A percentile compares a stretch with the other conserved stretches of the same genome.
Evolutionary conservation across 2,888 invertebrate genomes (phyloP).

Genomic region (Amphipoea lucens): DNA sequence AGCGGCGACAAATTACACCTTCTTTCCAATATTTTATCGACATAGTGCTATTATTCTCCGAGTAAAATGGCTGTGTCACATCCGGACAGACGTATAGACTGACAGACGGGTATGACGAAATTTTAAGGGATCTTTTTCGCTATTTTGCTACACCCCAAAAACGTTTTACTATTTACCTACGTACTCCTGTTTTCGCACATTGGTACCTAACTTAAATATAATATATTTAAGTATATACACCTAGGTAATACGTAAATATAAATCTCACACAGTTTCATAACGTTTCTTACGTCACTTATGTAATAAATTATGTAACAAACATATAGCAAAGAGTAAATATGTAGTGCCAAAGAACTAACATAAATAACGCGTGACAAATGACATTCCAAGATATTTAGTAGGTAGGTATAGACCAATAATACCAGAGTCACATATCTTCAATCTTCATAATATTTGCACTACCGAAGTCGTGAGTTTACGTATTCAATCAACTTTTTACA

Average conservation of each 20-base stretch:
- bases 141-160: neutral
- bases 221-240: neutral
- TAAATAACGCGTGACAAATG: constrained; percentile 49
- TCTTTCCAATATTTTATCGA: neutral
- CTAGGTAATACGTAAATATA: neutral
- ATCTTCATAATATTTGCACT: constrained; percentile 29
- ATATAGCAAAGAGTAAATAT: constrained; percentile 28
- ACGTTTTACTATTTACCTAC: too few species aligned
- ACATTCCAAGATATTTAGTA: constrained; percentile 24
- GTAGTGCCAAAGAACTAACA: constrained; percentile 49
- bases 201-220: neutral
- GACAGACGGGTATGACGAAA: neutral
- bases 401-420: constrained; percentile 18
- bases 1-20: neutral
- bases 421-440: neutral
- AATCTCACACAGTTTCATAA: constrained; percentile 16
- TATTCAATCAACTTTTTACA: neutral
- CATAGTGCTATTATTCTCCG: neutral
- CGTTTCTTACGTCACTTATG: constrained; percentile 7
- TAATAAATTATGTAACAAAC: constrained; percentile 43
- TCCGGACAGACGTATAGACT: neutral
- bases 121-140: neutral
- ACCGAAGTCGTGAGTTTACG: constrained; percentile 13
- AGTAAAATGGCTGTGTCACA: neutral
- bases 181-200: neutral